Evolutionary conservation across 2,888 invertebrate species (phyloP).

Genomic region (Alsophila aescularia): DNA sequence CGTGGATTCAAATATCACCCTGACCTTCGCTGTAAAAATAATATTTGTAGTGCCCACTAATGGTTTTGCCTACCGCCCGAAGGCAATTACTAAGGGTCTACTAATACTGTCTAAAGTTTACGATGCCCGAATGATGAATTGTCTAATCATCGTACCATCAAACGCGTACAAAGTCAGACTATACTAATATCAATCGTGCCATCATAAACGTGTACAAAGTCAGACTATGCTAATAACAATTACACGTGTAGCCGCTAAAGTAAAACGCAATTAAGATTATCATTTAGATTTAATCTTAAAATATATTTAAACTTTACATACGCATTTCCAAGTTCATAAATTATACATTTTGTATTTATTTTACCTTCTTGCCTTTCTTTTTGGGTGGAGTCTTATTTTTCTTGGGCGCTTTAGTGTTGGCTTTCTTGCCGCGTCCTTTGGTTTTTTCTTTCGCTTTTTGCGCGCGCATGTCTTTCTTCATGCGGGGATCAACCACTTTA

Average conservation of each 20-base stretch:
- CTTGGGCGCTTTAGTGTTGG: conserved; percentile 48
- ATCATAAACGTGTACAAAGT: conserved; percentile 2
- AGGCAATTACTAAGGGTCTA: conserved; percentile 42
- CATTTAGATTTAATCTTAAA: conserved; percentile 23
- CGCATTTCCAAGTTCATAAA: conserved; percentile 1
- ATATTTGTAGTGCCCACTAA: conserved; percentile 59
- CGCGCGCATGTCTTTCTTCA: conserved; percentile 96
- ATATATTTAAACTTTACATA: conserved; percentile 3
- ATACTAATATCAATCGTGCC: neutral
- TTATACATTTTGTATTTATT: conserved; percentile 38
- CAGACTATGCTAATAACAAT: conserved; percentile 3
- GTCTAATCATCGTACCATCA: conserved; percentile 3
- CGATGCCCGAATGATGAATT: conserved; percentile 1
- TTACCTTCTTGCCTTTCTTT: conserved; percentile 67
- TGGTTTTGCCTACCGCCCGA: conserved; percentile 45
- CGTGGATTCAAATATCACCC: conserved; percentile 74
- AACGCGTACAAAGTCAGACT: neutral
- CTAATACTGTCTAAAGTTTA: conserved; percentile 18
- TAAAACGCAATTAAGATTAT: conserved; percentile 16
- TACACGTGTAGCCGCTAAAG: neutral
- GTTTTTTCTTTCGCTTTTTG: conserved; percentile 86
- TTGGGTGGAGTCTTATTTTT: conserved; percentile 47
- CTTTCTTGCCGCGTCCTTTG: conserved; percentile 76
- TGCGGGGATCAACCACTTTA: conserved; percentile 97
- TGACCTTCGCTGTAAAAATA: conserved; percentile 76